Base-by-base conservation (phyloP, 2,113 vertebrate genomes). In the Prietella phreatophila region DNA sequence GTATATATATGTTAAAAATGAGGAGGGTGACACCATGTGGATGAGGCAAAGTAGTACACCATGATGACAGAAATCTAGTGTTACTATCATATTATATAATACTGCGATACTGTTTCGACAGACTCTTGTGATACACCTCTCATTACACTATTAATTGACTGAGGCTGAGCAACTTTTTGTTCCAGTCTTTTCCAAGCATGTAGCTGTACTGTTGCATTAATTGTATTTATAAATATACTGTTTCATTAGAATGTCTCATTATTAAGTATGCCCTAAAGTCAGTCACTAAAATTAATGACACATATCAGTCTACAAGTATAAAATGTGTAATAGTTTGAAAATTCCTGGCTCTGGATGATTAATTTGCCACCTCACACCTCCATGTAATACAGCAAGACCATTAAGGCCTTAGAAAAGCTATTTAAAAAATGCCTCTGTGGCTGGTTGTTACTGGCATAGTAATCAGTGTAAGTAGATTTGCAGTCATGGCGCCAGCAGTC, bases 1-100 rank as follows among this genome's bases (percentile, higher is more conserved):
- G 76, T 30, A 39, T 25, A 9, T 15, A 1, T 27, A 22, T n/a
- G n/a, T 80, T 61, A 42, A 78, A 85, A 85, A 88, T 82, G 89
- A 17, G 4, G 73, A 88, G 56, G 50, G 58, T 87, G 89, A 86
- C 89, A 88, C 36, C 87, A 76, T 86, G 85, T 87, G 89, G 87
- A 9, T 67, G 80, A 1, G 56, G 19, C 27, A 81, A 14, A 2
- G 47, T 69, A 50, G 47, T 88, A 83, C 85, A 88, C 2, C 47
- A 36, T 61, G 14, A 15, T 15, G 5, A 39, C 19, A 36, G 30
- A 60, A 39, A 25, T 39, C 33, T 39, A 39, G 30, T 39, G 30
- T 60, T 58, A 36, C 19, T 82, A 81, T 50, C 1, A 67, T 14
- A 53, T 84, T 30, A 20, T 69, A n/a, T 11, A 69, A 20, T 33